Percentiles rank a stretch among this genome's conserved stretches.
These are phyloP conservation scores for Siniperca scherzeri DNA, from an alignment of 2,797 vertebrate species.

Conservation along the genomic window DNA sequence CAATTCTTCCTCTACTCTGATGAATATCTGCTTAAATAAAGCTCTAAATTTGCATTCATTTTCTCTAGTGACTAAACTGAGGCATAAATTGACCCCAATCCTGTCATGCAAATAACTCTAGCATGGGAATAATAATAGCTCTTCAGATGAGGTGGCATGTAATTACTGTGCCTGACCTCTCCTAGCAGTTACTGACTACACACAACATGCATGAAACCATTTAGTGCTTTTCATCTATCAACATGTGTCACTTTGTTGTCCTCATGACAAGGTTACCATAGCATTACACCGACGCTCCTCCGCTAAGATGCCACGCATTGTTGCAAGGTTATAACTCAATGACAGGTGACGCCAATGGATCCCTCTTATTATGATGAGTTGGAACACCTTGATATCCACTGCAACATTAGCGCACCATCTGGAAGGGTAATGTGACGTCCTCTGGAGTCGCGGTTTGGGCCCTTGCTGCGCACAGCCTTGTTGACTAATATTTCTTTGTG, in stretches of 20 bases:
- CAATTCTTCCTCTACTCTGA: slow-evolving; percentile 41
- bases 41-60: slow-evolving; percentile 74
- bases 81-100: slow-evolving; percentile 73
- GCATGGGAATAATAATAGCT: slow-evolving; percentile 75
- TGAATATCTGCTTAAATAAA: slow-evolving; percentile 69
- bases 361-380: slow-evolving; percentile 86
- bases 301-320: slow-evolving; percentile 58
- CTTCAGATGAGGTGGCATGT: slow-evolving; percentile 75
- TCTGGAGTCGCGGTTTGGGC: slow-evolving; percentile 78
- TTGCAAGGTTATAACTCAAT: slow-evolving; percentile 83
- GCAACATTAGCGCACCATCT: slow-evolving; percentile 87
- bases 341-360: slow-evolving; percentile 77
- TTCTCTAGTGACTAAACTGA: slow-evolving; percentile 65
- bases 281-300: slow-evolving; percentile 62
- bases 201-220: slow-evolving; percentile 73
- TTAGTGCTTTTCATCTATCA: slow-evolving; percentile 78
- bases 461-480: slow-evolving; percentile 73
- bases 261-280: slow-evolving; percentile 79
- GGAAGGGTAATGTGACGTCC: slow-evolving; percentile 84
- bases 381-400: slow-evolving; percentile 86
- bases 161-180: slow-evolving; percentile 80
- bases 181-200: slow-evolving; percentile 60
- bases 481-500: slow-evolving; percentile 84
- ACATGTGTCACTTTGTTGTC: slow-evolving; percentile 75
- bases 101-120: slow-evolving; percentile 77